These are phyloP conservation scores for Lepisosteus osseus DNA, from an alignment of 2,113 vertebrate species.

Conservation along the genomic window DNA sequence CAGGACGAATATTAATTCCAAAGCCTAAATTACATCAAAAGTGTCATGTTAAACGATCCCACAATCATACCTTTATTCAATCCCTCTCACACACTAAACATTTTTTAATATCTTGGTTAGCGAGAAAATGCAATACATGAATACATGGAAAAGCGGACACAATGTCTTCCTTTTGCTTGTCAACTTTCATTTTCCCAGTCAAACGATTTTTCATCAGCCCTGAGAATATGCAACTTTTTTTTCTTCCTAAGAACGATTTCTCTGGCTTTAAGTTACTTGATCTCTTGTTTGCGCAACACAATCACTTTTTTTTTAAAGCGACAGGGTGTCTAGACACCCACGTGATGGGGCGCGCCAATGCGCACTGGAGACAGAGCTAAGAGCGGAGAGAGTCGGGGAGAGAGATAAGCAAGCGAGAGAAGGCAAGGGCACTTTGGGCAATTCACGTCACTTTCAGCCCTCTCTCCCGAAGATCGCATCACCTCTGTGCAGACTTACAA, in stretches of 20 bases:
- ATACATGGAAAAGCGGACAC: background rate
- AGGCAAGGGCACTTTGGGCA: slow-evolving; percentile 54
- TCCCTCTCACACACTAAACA: no score
- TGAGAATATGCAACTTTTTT: slow-evolving; percentile 32
- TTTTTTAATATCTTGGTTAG: no score
- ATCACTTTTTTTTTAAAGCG: slow-evolving; percentile 87
- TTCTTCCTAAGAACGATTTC: slow-evolving; percentile 19
- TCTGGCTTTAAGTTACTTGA: slow-evolving; percentile 74
- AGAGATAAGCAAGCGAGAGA: slow-evolving; percentile 30
- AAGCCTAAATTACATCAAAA: no score
- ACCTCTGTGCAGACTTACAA: slow-evolving; percentile 36
- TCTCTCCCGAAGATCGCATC: slow-evolving; percentile 28
- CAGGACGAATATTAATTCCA: no score
- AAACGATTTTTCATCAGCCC: slow-evolving; percentile 14
- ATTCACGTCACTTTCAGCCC: slow-evolving; percentile 27
- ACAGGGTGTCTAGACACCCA: slow-evolving; percentile 96
- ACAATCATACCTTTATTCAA: no score
- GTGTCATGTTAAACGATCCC: no score
- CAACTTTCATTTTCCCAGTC: background rate
- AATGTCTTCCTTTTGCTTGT: background rate
- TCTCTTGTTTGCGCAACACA: slow-evolving; percentile 91
- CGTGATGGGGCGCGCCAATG: slow-evolving; percentile 87
- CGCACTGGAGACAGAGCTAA: slow-evolving; percentile 70
- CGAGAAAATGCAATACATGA: background rate
- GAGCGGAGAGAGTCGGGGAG: slow-evolving; percentile 38